phyloP scores from a whole-genome alignment of 1,140 invertebrate genomes.

The Drusus annulatus region DNA sequence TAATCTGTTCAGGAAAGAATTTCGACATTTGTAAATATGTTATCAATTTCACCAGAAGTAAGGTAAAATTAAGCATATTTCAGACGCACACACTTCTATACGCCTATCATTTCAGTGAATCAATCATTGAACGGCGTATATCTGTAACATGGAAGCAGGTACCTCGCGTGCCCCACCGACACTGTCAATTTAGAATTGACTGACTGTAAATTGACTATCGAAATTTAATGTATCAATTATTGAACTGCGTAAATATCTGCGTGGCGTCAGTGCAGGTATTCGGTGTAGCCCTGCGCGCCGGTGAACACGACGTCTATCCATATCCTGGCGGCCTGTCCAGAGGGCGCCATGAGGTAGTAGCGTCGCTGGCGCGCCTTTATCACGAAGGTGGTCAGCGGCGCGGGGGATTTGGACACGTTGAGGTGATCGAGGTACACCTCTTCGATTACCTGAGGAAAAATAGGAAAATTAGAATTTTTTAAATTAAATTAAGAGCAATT shows the following conservation, averaged over 20 bases:
- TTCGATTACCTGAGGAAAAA: slow-evolving; percentile 87
- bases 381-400: slow-evolving; percentile 93
- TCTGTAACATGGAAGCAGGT: no score
- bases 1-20: no score
- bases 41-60: no score
- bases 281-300: slow-evolving; percentile 69
- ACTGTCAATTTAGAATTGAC: background rate
- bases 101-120: no score
- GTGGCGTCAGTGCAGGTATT: slow-evolving; percentile 63
- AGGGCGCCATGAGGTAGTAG: slow-evolving; percentile 94
- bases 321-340: slow-evolving; percentile 93
- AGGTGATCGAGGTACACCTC: slow-evolving; percentile 97
- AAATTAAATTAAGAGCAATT: no score
- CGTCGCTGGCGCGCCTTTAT: slow-evolving; percentile 94
- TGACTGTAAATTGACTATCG: background rate
- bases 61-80: no score
- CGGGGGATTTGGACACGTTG: slow-evolving; percentile 92
- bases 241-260: background rate
- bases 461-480: background rate
- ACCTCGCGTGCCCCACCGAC: no score
- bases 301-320: slow-evolving; percentile 95
- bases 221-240: background rate
- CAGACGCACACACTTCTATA: no score
- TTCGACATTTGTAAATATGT: no score
- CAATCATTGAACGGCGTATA: no score